Conservation (phyloP, 2,888 invertebrate genomes). For the Argyresthia albistria region DNA sequence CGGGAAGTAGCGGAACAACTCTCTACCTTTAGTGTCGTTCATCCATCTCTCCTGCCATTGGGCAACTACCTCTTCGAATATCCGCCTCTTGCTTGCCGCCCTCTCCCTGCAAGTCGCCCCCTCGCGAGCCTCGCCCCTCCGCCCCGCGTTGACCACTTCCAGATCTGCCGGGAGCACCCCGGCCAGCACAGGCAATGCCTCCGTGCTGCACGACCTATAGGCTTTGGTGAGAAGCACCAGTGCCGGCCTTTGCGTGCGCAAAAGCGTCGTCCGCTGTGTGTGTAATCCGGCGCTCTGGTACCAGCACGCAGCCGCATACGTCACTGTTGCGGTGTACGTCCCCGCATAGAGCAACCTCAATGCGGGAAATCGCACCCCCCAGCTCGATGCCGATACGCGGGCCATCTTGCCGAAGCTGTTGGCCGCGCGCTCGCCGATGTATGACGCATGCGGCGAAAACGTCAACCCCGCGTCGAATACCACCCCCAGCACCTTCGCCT, state of each 20-base stretch:
- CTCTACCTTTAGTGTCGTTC: slow-evolving; percentile 10
- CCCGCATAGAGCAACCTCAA: neutral
- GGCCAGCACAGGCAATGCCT: slow-evolving; percentile 18
- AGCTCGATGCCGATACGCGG: neutral
- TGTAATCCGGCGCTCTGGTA: neutral
- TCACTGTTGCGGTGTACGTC: neutral
- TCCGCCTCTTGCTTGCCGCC: neutral
- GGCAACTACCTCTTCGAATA: neutral
- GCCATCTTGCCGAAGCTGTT: neutral
- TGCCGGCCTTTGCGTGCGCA: slow-evolving; percentile 14
- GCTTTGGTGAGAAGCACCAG: slow-evolving; percentile 18
- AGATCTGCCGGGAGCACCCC: slow-evolving; percentile 19
- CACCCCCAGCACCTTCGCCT: slow-evolving; percentile 11
- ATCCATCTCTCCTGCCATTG: slow-evolving; percentile 15
- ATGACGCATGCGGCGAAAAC: slow-evolving; percentile 10
- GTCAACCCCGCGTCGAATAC: slow-evolving; percentile 11
- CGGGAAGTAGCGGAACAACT: slow-evolving; percentile 16
- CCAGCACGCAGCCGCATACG: neutral
- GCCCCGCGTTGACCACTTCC: neutral
- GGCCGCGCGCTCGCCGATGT: slow-evolving; percentile 13
- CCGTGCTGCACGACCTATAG: slow-evolving; percentile 17
- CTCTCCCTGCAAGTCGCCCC: no score
- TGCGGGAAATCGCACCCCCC: neutral
- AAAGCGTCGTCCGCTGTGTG: neutral
- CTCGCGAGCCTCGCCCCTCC: no score